These are phyloP conservation scores for Eolophus roseicapilla DNA, from an alignment of 2,113 vertebrate genomes.

Conservation along the genomic window DNA sequence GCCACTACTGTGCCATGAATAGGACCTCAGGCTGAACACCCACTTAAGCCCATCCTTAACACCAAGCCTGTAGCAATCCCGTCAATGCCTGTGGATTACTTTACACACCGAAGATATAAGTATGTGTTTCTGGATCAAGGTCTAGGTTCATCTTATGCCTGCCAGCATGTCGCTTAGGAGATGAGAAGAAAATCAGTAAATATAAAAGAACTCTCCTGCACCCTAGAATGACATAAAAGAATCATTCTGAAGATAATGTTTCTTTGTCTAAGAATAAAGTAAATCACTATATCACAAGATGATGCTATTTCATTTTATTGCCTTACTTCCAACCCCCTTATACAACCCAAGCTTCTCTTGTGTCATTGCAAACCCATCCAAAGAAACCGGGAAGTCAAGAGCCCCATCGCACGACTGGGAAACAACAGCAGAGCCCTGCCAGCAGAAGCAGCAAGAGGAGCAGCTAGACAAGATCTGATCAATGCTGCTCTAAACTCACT, in stretches of 20 bases:
- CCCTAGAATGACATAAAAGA: not conserved
- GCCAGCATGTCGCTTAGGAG: accelerated
- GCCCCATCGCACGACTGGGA: not conserved
- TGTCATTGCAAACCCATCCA: not conserved
- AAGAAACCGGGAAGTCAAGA: not conserved
- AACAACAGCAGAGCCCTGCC: not conserved
- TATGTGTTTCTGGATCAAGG: accelerated
- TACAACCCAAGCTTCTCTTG: not conserved
- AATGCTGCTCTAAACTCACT: not conserved
- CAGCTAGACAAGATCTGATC: not conserved
- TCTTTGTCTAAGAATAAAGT: not conserved
- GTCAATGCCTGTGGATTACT: not conserved
- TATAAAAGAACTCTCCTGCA: not conserved
- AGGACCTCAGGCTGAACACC: not conserved
- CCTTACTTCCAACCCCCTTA: not conserved
- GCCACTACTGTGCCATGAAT: not conserved
- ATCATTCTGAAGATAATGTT: not conserved
- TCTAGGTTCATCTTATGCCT: accelerated
- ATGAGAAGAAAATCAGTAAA: not conserved
- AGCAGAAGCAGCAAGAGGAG: not conserved
- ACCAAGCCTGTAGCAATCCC: not conserved
- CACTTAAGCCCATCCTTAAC: not conserved
- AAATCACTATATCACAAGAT: not conserved
- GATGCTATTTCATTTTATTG: not conserved
- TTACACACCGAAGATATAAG: accelerated